phyloP scores from a whole-genome alignment of 2,113 vertebrate genomes.

The Ascaphus truei region DNA sequence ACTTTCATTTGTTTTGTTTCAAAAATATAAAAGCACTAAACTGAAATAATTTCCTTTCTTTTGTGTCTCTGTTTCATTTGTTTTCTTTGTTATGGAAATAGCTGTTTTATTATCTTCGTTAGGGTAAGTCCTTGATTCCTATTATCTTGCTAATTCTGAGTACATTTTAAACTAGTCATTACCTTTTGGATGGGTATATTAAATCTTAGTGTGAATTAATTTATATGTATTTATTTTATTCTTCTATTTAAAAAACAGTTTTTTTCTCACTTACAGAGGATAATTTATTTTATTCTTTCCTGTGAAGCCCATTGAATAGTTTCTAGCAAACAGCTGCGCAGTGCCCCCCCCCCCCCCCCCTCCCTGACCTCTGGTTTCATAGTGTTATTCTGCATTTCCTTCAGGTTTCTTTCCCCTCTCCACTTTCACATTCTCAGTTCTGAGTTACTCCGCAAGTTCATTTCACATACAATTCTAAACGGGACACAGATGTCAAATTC shows the following conservation, averaged over 20 bases:
- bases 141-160: background rate
- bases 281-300: too few relatives aligned
- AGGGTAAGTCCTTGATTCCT: background rate
- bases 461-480: constrained; percentile 8
- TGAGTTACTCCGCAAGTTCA: background rate
- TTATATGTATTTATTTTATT: too few relatives aligned
- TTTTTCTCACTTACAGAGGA: too few relatives aligned
- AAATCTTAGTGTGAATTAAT: too few relatives aligned
- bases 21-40: background rate
- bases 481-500: constrained; percentile 32
- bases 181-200: too few relatives aligned
- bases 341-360: too few relatives aligned
- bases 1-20: too few relatives aligned
- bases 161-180: background rate
- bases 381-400: background rate
- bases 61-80: background rate
- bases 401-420: background rate
- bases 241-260: too few relatives aligned
- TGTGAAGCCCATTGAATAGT: too few relatives aligned
- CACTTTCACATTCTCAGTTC: constrained; percentile 11
- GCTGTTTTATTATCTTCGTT: background rate
- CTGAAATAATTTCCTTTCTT: background rate
- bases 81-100: background rate
- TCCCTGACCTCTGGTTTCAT: too few relatives aligned
- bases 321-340: too few relatives aligned